A percentile compares a stretch with the other conserved stretches of the same genome.
Conservation (phyloP, 2,797 vertebrate genomes). For the Podarcis lilfordi region DNA sequence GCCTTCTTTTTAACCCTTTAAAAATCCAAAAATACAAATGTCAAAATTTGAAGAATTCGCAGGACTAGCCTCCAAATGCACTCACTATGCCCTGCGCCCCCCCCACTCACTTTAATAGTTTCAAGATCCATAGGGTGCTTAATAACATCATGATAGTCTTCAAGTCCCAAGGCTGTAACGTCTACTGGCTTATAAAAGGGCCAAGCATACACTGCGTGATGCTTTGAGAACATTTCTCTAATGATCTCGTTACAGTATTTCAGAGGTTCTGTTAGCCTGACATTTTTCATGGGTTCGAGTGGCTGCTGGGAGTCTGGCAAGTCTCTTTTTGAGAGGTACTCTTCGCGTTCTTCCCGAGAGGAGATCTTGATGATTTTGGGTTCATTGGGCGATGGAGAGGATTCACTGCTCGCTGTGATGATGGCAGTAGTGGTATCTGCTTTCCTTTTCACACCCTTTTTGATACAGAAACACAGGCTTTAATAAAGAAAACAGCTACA, state of each 20-base stretch:
- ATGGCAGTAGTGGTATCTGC: constrained; percentile 81
- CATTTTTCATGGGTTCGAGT: constrained; percentile 68
- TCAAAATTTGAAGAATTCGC: neutral
- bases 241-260: constrained; percentile 85
- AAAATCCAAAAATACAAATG: neutral
- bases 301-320: constrained; percentile 77
- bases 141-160: constrained; percentile 83
- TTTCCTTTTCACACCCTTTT: constrained; percentile 88
- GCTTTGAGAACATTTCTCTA: constrained; percentile 90
- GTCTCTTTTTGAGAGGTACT: constrained; percentile 79
- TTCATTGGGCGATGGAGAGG: constrained; percentile 57
- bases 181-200: constrained; percentile 89
- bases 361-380: constrained; percentile 67
- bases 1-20: neutral
- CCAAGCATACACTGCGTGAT: constrained; percentile 88
- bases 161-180: constrained; percentile 75
- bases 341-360: constrained; percentile 68
- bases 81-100: neutral
- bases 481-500: neutral
- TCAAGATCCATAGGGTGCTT: constrained; percentile 88
- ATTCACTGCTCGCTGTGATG: constrained; percentile 68
- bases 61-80: neutral
- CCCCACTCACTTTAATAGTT: constrained; percentile 85
- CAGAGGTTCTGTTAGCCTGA: constrained; percentile 80
- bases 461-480: constrained; percentile 71